These are phyloP conservation scores for Otolemur crassicaudatus DNA, from an alignment of 2,797 vertebrate species.

Conservation along the genomic window DNA sequence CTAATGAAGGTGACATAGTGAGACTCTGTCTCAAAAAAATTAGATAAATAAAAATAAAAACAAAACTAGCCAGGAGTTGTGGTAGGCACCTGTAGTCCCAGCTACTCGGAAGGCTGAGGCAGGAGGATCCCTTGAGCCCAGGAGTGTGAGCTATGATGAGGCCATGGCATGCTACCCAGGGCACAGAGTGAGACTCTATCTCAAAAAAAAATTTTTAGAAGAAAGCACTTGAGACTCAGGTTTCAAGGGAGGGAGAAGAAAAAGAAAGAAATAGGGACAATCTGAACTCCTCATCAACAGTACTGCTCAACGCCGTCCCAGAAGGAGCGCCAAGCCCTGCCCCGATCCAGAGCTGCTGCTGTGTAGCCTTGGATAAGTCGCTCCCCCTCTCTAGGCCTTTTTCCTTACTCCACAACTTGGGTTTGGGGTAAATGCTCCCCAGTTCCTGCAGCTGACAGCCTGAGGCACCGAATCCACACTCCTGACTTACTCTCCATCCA, in stretches of 20 bases:
- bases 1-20: no score
- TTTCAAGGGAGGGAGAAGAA: neutral
- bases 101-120: no score
- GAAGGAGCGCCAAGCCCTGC: neutral
- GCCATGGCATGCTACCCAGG: no score
- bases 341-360: neutral
- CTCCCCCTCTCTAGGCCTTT: neutral
- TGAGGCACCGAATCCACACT: neutral
- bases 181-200: no score
- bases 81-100: no score
- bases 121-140: no score
- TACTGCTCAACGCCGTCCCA: neutral
- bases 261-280: neutral
- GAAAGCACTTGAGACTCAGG: neutral
- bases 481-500: accelerated
- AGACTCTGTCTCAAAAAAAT: no score
- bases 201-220: no score
- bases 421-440: neutral
- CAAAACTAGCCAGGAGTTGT: no score
- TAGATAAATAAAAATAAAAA: no score
- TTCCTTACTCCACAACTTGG: neutral
- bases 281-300: neutral
- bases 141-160: no score
- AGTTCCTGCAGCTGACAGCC: neutral
- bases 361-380: neutral